Base-by-base conservation (phyloP, 2,888 invertebrate genomes). In the Sphaerophoria rueppellii region DNA sequence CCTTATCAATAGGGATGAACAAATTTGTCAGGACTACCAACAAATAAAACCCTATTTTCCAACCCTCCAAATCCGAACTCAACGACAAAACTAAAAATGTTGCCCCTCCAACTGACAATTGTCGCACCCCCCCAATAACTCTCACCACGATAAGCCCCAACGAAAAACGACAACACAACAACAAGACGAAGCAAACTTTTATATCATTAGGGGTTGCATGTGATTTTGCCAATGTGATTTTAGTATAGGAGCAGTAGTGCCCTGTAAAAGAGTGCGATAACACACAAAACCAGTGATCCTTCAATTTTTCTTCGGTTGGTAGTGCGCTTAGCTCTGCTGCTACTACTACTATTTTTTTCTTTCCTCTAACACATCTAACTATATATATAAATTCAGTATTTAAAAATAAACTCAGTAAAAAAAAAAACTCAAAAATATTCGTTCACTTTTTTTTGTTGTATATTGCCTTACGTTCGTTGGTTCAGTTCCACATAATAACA, bases 191-290 rank as follows among this genome's bases (percentile, higher is more conserved):
- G 2, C 40, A 40, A 40, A 24, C 24, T 24, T 40, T 40, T 9
- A 40, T 9, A 58, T 60, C 61, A 24, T 60, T 81, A 77, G 85
- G 85, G 85, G 85, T 81, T 85, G 85, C 67, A 67, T 80, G 57
- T 72, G 83, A 83, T 83, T 79, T 87, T 86, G 75, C 82, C 81
- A 79, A 82, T 86, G 80, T 76, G 82, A 82, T 69, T 85, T 89
- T 89, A 90, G 90, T 90, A 90, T 89, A 89, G 90, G 90, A 90
- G 91, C 90, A 90, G 90, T 90, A 89, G 91, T 90, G 89, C 89
- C 90, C 89, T 90, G 90, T 89, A 90, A 89, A 90, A 91, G 91
- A 91, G 91, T 90, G 91, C 76, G 24, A 24, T 24, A 24, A 24
- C 24, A 24, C 24, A 24, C 24, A 85, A 76, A 70, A 81, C 81